Conservation (phyloP, 2,888 invertebrate genomes). For the Drosophila eohydei region DNA sequence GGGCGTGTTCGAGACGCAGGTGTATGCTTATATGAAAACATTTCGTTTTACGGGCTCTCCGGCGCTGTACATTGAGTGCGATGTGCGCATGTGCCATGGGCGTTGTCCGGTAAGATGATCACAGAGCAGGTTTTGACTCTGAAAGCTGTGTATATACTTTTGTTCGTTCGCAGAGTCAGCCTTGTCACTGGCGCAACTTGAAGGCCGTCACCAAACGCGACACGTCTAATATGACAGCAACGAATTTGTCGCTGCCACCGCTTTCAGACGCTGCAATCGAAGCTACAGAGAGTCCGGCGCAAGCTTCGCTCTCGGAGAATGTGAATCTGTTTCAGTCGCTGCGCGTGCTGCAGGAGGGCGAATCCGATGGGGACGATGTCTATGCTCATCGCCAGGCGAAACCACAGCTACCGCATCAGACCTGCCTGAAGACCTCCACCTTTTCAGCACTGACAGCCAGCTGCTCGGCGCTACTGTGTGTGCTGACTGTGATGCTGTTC, state of each 20-base stretch:
- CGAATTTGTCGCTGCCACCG: constrained; percentile 68
- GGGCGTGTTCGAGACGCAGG: constrained; percentile 96
- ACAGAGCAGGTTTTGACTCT: neutral
- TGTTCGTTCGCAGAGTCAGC: constrained; percentile 89
- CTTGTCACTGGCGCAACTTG: constrained; percentile 96
- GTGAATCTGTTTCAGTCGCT: constrained; percentile 95
- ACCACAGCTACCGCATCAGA: constrained; percentile 84
- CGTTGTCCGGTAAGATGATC: constrained; percentile 92
- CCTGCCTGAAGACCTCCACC: constrained; percentile 88
- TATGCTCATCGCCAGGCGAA: constrained; percentile 65
- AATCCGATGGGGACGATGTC: constrained; percentile 86
- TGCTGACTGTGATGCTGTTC: constrained; percentile 90
- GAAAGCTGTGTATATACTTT: no score
- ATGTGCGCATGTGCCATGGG: constrained; percentile 97
- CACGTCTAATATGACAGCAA: constrained; percentile 85
- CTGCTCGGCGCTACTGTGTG: constrained; percentile 89
- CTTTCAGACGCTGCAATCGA: constrained; percentile 37
- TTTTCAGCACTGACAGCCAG: constrained; percentile 89
- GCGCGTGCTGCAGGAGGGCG: constrained; percentile 94
- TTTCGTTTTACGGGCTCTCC: constrained; percentile 95
- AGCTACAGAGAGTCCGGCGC: constrained; percentile 73
- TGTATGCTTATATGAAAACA: constrained; percentile 97
- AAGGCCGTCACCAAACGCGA: constrained; percentile 92
- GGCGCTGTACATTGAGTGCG: constrained; percentile 96
- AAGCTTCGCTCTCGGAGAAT: constrained; percentile 91